Base-by-base conservation (phyloP, 2,888 invertebrate genomes). In the Uropetala carovei region DNA sequence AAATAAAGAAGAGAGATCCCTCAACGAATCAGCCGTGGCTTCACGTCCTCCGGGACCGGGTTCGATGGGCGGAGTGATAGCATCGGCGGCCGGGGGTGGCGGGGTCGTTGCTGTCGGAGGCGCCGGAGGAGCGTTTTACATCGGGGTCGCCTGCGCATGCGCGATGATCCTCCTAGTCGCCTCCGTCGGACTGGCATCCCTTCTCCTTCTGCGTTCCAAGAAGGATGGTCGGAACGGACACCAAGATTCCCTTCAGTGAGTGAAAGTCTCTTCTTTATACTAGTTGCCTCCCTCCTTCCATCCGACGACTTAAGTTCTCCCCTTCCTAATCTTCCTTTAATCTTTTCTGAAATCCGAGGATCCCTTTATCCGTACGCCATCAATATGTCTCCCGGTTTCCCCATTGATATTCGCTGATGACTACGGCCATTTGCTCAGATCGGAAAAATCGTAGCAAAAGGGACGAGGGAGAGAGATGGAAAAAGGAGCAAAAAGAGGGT, bases 131-230 rank as follows among this genome's bases (percentile, higher is more conserved):
- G 97, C 97, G 1, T 95, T 98, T 93, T 97, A 98, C 94, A 97
- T 98, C 7, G 98, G 98, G 0, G 97, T 98, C 0, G 98, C 97
- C 68, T 98, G 98, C 95, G 98, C 98, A 0, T 97, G 97, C 92
- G 98, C 97, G 18, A 96, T 97, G 91, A 95, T 97, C 89, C 96
- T 97, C 30, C 95, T 96, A 92, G 96, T 98, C 22, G 96, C 97
- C 0, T 96, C 97, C 57, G 97, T 97, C 4, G 89, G 64, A 0
- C 64, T 89, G 1, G 97, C 97, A 0, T 96, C 97, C 5, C 96
- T 97, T 11, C 94, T 97, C 93, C 97, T 97, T 94, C 96, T 96
- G 92, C 95, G 96, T 92, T 97, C 96, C 93, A 97, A 96, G 94
- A 97, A 97, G 94, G 91, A 85, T 16, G 30, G 85, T 14, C 64